Conservation (phyloP, 2,888 invertebrate species). For the Coleophora flavipennella region DNA sequence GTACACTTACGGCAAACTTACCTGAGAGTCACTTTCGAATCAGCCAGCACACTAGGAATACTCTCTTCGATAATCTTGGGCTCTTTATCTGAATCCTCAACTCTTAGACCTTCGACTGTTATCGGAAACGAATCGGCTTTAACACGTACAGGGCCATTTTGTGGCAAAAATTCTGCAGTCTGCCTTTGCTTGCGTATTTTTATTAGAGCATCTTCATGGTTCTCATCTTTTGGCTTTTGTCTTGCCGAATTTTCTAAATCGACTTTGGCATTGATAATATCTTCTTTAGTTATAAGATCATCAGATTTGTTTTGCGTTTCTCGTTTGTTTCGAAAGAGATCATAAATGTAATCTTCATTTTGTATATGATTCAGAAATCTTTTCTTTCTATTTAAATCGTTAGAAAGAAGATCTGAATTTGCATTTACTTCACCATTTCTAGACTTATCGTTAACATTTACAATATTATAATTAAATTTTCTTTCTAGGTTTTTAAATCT, state of each 20-base stretch:
- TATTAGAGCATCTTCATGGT: constrained; percentile 11
- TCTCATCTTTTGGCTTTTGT: constrained; percentile 6
- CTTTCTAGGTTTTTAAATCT: background rate
- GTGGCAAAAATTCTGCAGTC: constrained; percentile 4
- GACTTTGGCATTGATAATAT: constrained; percentile 6
- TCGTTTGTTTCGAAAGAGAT: too few species aligned
- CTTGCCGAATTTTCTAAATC: constrained; percentile 8
- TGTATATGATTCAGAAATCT: constrained; percentile 5
- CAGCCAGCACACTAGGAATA: constrained; percentile 78
- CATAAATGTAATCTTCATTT: too few species aligned
- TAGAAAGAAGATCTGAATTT: constrained; percentile 1
- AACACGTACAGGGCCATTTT: constrained; percentile 27
- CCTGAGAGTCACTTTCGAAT: constrained; percentile 70
- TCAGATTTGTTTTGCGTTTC: background rate
- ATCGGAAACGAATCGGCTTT: constrained; percentile 15
- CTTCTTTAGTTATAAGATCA: constrained; percentile 5
- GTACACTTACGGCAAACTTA: too few species aligned
- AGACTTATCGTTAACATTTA: background rate
- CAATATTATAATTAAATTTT: background rate
- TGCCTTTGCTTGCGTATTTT: constrained; percentile 16
- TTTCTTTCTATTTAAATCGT: constrained; percentile 14
- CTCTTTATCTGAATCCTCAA: constrained; percentile 73
- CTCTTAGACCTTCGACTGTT: constrained; percentile 67
- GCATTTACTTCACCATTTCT: background rate
- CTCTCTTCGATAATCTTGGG: constrained; percentile 70